phyloP scores from a whole-genome alignment of 37 sponge, comb jelly and placozoan species.

The Hexactinellida sp. region DNA sequence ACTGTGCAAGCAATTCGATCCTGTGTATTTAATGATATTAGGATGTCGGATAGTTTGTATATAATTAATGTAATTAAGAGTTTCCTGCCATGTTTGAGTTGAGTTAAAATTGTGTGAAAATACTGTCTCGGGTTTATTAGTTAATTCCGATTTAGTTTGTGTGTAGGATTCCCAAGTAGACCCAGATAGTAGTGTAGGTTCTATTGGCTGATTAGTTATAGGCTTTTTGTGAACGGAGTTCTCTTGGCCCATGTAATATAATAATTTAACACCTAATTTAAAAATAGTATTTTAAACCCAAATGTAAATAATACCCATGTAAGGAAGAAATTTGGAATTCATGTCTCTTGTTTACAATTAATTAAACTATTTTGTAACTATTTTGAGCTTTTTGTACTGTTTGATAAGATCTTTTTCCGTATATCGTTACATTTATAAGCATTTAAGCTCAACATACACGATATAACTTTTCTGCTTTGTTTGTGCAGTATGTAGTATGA shows the following conservation, averaged over 20 bases:
- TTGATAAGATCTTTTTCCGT: too few relatives aligned
- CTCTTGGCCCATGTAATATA: not conserved
- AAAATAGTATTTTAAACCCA: too few relatives aligned
- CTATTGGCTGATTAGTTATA: not conserved
- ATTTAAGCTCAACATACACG: too few relatives aligned
- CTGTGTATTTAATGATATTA: not conserved
- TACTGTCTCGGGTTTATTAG: not conserved
- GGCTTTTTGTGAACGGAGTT: not conserved
- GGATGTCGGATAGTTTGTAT: not conserved
- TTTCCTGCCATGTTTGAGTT: not conserved
- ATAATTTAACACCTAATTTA: too few relatives aligned
- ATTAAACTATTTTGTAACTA: too few relatives aligned
- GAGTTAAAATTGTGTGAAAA: not conserved
- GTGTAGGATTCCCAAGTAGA: not conserved
- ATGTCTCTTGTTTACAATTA: too few relatives aligned
- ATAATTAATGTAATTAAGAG: not conserved
- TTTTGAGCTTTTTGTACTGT: too few relatives aligned
- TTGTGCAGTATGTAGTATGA: too few relatives aligned
- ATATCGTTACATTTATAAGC: too few relatives aligned
- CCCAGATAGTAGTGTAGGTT: not conserved
- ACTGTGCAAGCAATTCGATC: not conserved
- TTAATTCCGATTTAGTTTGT: not conserved
- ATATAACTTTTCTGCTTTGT: too few relatives aligned
- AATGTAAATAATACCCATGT: too few relatives aligned
- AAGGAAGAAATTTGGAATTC: too few relatives aligned